A percentile compares a stretch with the other conserved stretches of the same genome.
These are phyloP conservation scores for Diacarnus erythraeanus DNA, from an alignment of 37 sponge, comb jelly and placozoan species.

Conservation along the genomic window DNA sequence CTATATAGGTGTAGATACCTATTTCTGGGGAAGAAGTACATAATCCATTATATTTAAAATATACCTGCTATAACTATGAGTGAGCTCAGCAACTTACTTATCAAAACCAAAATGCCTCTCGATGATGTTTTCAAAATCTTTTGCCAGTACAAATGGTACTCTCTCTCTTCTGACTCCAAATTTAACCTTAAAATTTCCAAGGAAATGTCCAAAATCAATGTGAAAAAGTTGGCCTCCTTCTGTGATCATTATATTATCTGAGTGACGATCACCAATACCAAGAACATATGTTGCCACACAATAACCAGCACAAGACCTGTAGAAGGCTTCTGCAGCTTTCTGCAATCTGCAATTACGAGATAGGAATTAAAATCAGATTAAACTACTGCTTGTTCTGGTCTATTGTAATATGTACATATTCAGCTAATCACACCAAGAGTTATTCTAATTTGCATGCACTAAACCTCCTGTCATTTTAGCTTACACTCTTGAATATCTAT, in stretches of 20 bases:
- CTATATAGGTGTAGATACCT: no score
- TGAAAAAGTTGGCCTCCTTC: conserved; percentile 89
- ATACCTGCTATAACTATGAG: not conserved
- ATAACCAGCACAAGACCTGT: conserved; percentile 92
- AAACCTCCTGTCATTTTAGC: no score
- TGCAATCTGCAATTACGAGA: conserved; percentile 46
- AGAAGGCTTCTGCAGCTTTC: conserved; percentile 85
- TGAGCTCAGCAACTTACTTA: conserved; percentile 41
- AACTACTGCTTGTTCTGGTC: no score
- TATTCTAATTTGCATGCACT: no score
- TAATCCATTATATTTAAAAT: not conserved
- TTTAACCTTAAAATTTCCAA: conserved; percentile 95
- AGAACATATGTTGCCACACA: conserved; percentile 97
- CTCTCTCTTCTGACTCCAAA: conserved; percentile 93
- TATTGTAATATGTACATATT: no score
- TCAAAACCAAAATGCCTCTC: conserved; percentile 83
- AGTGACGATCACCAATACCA: conserved; percentile 95
- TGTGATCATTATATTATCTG: conserved; percentile 94
- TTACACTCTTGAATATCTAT: no score
- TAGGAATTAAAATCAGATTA: no score
- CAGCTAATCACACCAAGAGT: no score
- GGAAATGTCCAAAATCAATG: conserved; percentile 96
- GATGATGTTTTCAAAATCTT: conserved; percentile 91
- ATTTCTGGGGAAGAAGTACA: no score
- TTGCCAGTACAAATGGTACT: conserved; percentile 92